Evolutionary conservation across 2,113 vertebrate species (phyloP).

Genomic region (Melierax canorus): DNA sequence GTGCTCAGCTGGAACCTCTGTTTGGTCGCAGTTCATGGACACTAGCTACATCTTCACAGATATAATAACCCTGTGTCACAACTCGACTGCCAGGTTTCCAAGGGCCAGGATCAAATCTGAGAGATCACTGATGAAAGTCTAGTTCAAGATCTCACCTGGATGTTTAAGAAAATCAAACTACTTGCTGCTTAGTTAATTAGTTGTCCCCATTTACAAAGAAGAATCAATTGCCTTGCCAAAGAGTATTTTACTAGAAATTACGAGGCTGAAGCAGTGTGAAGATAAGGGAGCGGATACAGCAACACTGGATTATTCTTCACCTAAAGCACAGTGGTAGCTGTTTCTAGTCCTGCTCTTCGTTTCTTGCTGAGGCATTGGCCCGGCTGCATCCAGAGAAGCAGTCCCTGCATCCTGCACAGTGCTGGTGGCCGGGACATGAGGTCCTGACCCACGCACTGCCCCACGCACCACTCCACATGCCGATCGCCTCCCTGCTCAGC

Average conservation of each 20-base stretch:
- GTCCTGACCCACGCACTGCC: neutral
- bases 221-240: neutral
- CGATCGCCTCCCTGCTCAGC: accelerated
- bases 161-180: neutral
- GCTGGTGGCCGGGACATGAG: neutral
- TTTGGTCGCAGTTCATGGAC: neutral
- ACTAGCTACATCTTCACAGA: neutral
- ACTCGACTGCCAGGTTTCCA: neutral
- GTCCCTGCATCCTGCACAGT: neutral
- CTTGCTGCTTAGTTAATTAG: neutral
- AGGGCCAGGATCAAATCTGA: neutral
- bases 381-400: neutral
- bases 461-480: accelerated
- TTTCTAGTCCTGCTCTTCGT: neutral
- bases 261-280: neutral
- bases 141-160: neutral
- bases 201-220: neutral
- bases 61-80: accelerated
- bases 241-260: neutral
- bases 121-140: neutral
- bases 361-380: neutral
- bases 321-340: neutral
- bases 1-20: neutral
- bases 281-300: neutral
- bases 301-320: neutral